phyloP scores from a whole-genome alignment of 2,797 vertebrate genomes.

The Pyrocephalus nanus region DNA sequence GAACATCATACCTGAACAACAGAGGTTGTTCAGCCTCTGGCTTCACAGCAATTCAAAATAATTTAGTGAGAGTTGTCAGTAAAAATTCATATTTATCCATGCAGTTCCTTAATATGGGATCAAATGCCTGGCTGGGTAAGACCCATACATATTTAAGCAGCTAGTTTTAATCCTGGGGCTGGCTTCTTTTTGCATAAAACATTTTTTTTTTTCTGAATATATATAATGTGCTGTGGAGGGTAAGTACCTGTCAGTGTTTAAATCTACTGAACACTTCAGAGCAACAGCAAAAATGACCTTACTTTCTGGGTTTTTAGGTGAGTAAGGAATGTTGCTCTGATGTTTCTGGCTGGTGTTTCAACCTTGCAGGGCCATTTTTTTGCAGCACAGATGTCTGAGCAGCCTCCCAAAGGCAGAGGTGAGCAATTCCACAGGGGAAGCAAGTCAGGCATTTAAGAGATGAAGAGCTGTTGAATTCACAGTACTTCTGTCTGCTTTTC shows the following conservation, averaged over 20 bases:
- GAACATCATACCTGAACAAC: too few relatives aligned
- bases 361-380: background rate
- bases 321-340: background rate
- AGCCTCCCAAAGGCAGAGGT: background rate
- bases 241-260: background rate
- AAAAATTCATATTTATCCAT: background rate
- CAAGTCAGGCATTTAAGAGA: background rate
- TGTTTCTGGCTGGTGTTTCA: conserved; percentile 12
- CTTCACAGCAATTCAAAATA: background rate
- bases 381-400: background rate
- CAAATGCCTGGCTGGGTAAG: background rate
- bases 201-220: background rate
- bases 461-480: background rate
- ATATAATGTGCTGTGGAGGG: background rate
- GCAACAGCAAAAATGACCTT: background rate
- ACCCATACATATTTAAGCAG: background rate
- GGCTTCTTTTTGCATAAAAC: background rate
- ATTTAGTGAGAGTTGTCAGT: background rate
- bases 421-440: background rate
- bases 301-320: background rate
- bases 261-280: background rate
- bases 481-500: background rate
- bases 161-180: background rate
- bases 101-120: background rate
- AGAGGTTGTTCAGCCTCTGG: background rate